A percentile compares a stretch with the other conserved stretches of the same genome.
These are phyloP conservation scores for Drosophila burlai DNA, from an alignment of 1,140 invertebrate genomes.

Conservation along the genomic window DNA sequence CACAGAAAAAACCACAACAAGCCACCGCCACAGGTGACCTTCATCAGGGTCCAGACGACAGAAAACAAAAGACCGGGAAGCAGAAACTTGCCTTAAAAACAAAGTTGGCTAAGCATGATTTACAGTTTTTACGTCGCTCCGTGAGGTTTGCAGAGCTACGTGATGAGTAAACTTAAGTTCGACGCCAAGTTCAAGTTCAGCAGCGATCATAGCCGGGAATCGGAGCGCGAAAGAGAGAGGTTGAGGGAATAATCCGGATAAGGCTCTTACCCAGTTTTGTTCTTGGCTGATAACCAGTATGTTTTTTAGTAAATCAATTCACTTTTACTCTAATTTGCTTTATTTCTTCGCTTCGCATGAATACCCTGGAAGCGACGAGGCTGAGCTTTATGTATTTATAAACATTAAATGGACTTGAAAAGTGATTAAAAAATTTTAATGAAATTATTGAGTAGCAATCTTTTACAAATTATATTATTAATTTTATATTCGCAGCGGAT, in stretches of 20 bases:
- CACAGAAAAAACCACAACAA: constrained; percentile 6
- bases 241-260: constrained; percentile 1
- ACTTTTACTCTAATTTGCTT: constrained; percentile 33
- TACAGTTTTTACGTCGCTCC: constrained; percentile 37
- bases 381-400: no score
- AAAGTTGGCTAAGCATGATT: constrained; percentile 46
- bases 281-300: constrained; percentile 47
- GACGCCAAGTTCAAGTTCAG: constrained; percentile 45
- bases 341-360: neutral
- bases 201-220: constrained; percentile 17
- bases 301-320: constrained; percentile 28
- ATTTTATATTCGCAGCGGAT: no score
- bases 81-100: constrained; percentile 17
- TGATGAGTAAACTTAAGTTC: constrained; percentile 51
- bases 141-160: neutral
- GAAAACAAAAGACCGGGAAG: constrained; percentile 52
- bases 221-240: neutral
- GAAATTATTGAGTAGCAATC: neutral
- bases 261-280: constrained; percentile 21
- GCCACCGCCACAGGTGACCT: constrained; percentile 20
- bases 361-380: neutral
- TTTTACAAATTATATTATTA: no score
- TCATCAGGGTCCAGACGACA: constrained; percentile 36
- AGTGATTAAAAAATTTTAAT: neutral
- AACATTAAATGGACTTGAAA: neutral